phyloP scores from a whole-genome alignment of 2,113 vertebrate genomes.

The Muntiacus reevesi region DNA sequence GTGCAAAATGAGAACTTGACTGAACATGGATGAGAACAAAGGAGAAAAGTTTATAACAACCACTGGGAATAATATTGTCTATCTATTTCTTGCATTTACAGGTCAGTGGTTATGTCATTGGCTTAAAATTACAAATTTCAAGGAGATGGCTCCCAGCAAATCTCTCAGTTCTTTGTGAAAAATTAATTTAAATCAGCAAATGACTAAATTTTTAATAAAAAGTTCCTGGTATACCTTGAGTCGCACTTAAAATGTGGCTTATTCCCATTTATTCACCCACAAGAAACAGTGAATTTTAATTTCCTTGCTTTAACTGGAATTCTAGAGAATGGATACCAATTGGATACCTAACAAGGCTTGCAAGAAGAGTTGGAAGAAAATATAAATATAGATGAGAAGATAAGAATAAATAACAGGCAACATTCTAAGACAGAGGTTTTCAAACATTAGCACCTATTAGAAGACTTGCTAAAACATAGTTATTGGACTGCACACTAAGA shows the following conservation, averaged over 20 bases:
- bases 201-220: neutral
- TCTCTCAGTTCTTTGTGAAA: neutral
- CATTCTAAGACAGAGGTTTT: neutral
- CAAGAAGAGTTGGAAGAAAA: neutral
- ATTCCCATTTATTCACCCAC: neutral
- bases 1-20: neutral
- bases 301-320: neutral
- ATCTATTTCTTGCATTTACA: neutral
- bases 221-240: fast-evolving
- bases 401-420: neutral
- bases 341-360: neutral
- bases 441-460: neutral
- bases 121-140: neutral
- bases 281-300: neutral
- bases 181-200: neutral
- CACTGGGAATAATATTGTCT: neutral
- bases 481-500: neutral
- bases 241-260: neutral
- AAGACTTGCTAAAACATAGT: neutral
- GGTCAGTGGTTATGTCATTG: neutral
- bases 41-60: neutral
- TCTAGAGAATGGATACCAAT: neutral
- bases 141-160: neutral
- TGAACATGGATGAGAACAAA: neutral
- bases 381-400: neutral